A percentile compares a stretch with the other conserved stretches of the same genome.
Evolutionary conservation across 2,888 invertebrate genomes (phyloP).

Genomic region (Pristionchus fissidentatus): DNA sequence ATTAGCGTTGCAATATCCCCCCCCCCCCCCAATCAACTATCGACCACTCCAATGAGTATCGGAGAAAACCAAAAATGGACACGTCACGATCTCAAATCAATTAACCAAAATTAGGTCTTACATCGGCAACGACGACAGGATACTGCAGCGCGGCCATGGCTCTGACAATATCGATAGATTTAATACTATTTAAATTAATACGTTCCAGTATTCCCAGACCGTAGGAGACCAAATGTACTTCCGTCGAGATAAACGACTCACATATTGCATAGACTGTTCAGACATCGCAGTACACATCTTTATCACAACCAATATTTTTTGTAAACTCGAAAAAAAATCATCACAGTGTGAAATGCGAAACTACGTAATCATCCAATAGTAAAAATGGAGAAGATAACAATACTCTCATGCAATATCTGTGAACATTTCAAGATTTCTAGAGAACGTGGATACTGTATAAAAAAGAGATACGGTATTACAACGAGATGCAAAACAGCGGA

Average conservation of each 20-base stretch:
- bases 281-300: no score
- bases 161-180: neutral
- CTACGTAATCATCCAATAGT: no score
- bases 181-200: neutral
- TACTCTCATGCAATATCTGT: no score
- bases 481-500: neutral
- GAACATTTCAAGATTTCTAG: no score
- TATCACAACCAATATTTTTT: slow-evolving; percentile 7
- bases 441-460: no score
- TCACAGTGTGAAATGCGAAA: neutral
- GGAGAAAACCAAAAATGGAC: neutral
- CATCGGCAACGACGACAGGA: slow-evolving; percentile 38
- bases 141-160: slow-evolving; percentile 46
- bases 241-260: slow-evolving; percentile 19
- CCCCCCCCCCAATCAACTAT: no score
- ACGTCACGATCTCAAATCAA: neutral
- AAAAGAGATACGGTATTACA: no score
- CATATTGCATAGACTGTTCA: neutral
- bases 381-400: no score
- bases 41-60: neutral
- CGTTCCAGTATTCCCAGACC: neutral
- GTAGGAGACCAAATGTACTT: neutral
- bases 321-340: no score
- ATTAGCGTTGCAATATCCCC: neutral
- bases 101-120: neutral